Conservation (phyloP, 2,113 vertebrate genomes). For the Naja naja region DNA sequence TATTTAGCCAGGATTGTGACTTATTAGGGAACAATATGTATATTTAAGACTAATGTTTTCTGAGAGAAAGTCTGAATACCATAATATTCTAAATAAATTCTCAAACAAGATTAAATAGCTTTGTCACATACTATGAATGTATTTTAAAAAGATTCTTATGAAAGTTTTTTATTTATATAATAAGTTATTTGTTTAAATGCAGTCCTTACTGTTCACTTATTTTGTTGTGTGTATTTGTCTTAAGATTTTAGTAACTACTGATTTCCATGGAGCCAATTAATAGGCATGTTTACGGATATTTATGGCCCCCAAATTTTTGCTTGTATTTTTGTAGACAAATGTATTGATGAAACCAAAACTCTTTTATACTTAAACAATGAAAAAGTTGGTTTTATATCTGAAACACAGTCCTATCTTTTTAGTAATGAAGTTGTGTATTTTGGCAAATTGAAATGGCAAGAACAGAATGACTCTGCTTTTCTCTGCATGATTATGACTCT, state of each 20-base stretch:
- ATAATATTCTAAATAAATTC: constrained; percentile 1
- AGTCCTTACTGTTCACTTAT: constrained; percentile 18
- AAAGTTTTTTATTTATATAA: neutral
- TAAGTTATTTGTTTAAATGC: neutral
- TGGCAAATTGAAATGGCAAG: constrained; percentile 24
- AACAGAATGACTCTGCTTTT: constrained; percentile 6
- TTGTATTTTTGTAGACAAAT: neutral
- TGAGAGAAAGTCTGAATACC: constrained; percentile 12
- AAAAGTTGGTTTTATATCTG: neutral
- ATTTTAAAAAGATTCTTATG: neutral
- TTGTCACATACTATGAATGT: neutral
- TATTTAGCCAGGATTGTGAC: constrained; percentile 54
- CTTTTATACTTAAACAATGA: neutral
- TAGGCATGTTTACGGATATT: neutral
- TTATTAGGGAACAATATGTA: constrained; percentile 38
- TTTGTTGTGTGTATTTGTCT: neutral
- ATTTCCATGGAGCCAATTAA: neutral
- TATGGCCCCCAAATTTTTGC: neutral
- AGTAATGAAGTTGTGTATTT: constrained; percentile 20
- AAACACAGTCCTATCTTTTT: neutral
- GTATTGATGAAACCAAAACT: neutral
- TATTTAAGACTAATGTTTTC: constrained; percentile 41
- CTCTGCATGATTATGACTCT: constrained; percentile 4
- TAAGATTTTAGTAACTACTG: neutral
- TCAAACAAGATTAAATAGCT: neutral